Conservation (phyloP, 2,888 invertebrate species). For the Ichneumon xanthorius region DNA sequence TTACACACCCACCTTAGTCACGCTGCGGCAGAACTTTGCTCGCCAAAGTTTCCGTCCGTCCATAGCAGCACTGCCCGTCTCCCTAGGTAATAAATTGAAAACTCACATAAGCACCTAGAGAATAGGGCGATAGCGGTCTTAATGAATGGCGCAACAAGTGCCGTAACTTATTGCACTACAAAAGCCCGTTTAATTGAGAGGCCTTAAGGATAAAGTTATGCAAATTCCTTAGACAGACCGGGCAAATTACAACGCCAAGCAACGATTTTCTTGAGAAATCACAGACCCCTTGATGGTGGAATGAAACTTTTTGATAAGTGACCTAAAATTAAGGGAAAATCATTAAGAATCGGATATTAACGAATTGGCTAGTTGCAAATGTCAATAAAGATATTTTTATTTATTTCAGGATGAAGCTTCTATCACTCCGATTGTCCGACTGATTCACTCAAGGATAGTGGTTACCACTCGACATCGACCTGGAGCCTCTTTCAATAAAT, state of each 20-base stretch:
- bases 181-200: background rate
- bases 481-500: background rate
- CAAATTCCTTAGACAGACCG: background rate
- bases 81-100: background rate
- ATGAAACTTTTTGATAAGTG: background rate
- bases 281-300: background rate
- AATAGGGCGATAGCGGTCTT: background rate
- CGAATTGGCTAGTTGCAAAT: background rate
- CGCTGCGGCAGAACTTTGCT: background rate
- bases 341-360: background rate
- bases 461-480: background rate
- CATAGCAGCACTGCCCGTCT: background rate
- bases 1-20: background rate
- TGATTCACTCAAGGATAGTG: background rate
- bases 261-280: background rate
- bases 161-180: background rate
- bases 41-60: background rate
- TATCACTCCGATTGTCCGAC: background rate
- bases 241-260: too few relatives aligned
- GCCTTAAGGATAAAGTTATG: background rate
- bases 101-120: background rate
- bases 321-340: background rate
- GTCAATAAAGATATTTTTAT: constrained; percentile 1
- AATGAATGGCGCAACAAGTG: background rate
- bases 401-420: background rate